Conservation (phyloP, 2,888 invertebrate species). For the Troides aeacus region DNA sequence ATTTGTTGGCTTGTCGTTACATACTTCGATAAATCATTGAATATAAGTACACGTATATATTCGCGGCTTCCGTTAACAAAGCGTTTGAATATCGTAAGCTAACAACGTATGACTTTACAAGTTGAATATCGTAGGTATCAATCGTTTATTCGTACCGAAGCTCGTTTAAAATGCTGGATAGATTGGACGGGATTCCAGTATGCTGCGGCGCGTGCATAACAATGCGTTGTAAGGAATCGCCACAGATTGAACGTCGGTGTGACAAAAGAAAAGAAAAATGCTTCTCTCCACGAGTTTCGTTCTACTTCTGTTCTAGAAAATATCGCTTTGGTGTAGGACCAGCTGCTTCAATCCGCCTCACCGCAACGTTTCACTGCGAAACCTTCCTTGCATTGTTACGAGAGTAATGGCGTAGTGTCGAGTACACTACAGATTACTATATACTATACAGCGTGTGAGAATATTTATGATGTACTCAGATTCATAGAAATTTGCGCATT, state of each 20-base stretch:
- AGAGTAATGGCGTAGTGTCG: constrained; percentile 44
- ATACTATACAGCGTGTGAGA: neutral
- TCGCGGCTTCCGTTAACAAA: constrained; percentile 2
- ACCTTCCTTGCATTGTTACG: constrained; percentile 36
- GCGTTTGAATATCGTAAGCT: constrained; percentile 19
- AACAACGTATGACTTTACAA: constrained; percentile 22
- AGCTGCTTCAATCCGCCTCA: constrained; percentile 33
- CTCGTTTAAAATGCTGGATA: constrained; percentile 32
- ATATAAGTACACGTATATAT: neutral
- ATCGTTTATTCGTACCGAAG: constrained; percentile 33
- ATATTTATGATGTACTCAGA: neutral
- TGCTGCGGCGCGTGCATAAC: constrained; percentile 25
- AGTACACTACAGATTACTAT: neutral
- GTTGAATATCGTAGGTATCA: constrained; percentile 22
- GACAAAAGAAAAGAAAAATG: constrained; percentile 26
- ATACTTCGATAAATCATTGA: neutral
- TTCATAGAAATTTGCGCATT: neutral
- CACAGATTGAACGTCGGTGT: constrained; percentile 11
- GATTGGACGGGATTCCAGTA: constrained; percentile 27
- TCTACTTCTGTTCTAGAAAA: constrained; percentile 11
- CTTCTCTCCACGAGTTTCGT: constrained; percentile 7
- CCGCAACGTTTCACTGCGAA: constrained; percentile 42
- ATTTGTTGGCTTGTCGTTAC: too few relatives aligned
- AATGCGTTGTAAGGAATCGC: constrained; percentile 29
- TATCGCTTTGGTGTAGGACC: neutral